Evolutionary conservation across 2,797 vertebrate genomes (phyloP).

Genomic region (Sylvilagus floridanus): DNA sequence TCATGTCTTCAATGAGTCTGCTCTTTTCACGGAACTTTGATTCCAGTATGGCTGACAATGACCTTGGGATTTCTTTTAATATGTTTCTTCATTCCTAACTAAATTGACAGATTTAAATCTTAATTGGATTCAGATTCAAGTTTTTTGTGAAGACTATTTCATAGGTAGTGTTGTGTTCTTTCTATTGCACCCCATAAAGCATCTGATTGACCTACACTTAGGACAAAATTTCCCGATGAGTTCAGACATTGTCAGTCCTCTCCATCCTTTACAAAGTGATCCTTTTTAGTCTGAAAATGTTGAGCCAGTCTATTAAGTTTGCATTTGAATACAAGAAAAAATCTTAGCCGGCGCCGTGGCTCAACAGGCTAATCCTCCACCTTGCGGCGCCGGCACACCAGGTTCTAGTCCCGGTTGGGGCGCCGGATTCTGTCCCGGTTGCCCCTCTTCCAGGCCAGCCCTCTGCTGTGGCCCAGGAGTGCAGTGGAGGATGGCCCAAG

Average conservation of each 20-base stretch:
- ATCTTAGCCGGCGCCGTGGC: too few species aligned
- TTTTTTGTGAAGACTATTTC: not conserved
- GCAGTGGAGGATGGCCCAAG: too few species aligned
- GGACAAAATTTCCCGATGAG: not conserved
- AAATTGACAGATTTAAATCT: not conserved
- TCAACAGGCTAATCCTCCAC: too few species aligned
- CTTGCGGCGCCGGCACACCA: too few species aligned
- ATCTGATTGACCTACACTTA: not conserved
- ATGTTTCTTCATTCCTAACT: not conserved
- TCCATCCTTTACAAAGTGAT: not conserved
- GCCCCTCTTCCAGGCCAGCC: too few species aligned
- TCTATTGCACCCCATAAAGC: not conserved
- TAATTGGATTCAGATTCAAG: slow-evolving; percentile 16
- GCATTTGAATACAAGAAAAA: not conserved
- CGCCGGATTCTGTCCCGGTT: too few species aligned
- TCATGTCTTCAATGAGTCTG: not conserved
- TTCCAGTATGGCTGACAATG: not conserved
- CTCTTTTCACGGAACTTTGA: not conserved
- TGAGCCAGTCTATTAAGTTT: not conserved
- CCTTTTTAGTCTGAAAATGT: not conserved
- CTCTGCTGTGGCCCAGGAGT: too few species aligned
- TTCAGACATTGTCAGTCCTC: not conserved
- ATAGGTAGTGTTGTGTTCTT: not conserved
- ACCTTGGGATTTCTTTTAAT: not conserved
- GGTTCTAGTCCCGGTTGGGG: too few species aligned